Base-by-base conservation (phyloP, 2,113 vertebrate species). In the Uropsilus gracilis region DNA sequence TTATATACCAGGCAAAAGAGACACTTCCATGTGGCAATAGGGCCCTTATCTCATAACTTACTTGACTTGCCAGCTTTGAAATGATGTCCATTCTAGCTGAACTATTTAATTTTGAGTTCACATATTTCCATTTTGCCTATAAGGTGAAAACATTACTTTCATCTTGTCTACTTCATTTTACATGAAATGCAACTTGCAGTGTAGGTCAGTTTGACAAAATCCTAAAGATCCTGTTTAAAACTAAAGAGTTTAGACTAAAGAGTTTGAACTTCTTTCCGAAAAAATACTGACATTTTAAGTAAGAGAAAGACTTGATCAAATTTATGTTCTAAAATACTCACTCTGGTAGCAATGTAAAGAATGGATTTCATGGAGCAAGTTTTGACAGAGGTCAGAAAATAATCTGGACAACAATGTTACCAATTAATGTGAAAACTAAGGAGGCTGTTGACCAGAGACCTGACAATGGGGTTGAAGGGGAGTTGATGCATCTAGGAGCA, bases 311-410 rank as follows among this genome's bases (percentile, higher is more conserved):
- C 37, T 75, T 34, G 20, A 42, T 63, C 66, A 88, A 64, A 53
- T 81, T 53, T 91, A 48, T 87, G 46, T 92, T 87, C 81, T 93
- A 69, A 86, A 92, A 85, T 93, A 11, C 28, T 89, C 39, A 80
- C 48, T 69, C 32, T 96, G 71, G 55, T 11, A 66, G 53, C 32
- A 78, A 6, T 8, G 16, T 64, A 73, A 14, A 73, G 48, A 89
- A 61, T 34, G 61, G 30, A 86, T 73, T 89, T 26, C 32, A 93
- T 34, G 34, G 75, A 30, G 55, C 7, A 63, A 77, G n/a, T 32
- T 3, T 32, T 39, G 72, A 80, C 28, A 81, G 46, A 57, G 50
- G n/a, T 6, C 28, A 91, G 83, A 76, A 81, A 72, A 91, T n/a
- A 63, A 84, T 17, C 17, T 76, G 12, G 44, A 39, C 82, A 76